These are phyloP conservation scores for Cheirogaleus medius DNA, from an alignment of 2,113 vertebrate genomes.

Conservation along the genomic window DNA sequence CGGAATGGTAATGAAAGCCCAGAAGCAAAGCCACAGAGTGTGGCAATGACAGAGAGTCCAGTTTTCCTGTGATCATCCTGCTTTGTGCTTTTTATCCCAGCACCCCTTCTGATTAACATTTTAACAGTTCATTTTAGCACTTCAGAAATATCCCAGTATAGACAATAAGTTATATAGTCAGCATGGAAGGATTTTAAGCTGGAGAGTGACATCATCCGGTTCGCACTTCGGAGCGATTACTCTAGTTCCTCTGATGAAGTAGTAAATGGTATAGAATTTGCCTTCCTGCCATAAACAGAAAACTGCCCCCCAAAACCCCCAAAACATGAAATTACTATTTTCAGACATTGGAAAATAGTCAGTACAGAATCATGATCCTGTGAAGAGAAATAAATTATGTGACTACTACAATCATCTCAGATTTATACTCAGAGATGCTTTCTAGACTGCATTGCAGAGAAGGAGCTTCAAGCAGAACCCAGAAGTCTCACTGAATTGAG, in stretches of 20 bases:
- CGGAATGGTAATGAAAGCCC: background rate
- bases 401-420: background rate
- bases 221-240: background rate
- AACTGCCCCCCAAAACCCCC: background rate
- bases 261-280: background rate
- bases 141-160: background rate
- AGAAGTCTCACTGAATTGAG: background rate
- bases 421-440: background rate
- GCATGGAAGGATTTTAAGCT: background rate
- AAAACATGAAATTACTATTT: background rate
- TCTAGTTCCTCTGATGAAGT: background rate
- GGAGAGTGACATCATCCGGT: background rate
- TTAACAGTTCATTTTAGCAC: background rate
- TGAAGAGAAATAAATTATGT: background rate
- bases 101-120: background rate
- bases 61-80: background rate
- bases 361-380: background rate
- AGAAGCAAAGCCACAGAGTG: background rate
- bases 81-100: background rate
- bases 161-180: background rate
- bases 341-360: background rate
- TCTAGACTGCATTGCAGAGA: background rate
- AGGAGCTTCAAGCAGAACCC: background rate
- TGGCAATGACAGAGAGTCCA: background rate
- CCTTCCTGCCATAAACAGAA: background rate